phyloP scores from a whole-genome alignment of 2,888 invertebrate genomes.

The Oscheius sp. region DNA sequence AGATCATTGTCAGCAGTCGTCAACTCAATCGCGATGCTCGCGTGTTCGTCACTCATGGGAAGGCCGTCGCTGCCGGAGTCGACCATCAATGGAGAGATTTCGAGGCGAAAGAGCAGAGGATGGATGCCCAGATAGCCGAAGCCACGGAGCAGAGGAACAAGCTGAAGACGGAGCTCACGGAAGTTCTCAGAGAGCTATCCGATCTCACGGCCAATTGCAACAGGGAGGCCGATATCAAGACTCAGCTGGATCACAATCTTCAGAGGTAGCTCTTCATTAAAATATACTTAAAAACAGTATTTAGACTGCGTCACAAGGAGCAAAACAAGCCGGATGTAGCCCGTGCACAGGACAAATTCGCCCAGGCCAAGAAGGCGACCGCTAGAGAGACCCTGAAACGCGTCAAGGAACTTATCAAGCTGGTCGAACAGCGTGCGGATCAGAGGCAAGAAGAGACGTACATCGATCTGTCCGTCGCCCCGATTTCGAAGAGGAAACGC shows the following conservation, averaged over 20 bases:
- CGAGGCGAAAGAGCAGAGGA: neutral
- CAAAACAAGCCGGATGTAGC: neutral
- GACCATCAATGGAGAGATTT: neutral
- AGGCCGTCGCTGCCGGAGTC: neutral
- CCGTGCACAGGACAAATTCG: neutral
- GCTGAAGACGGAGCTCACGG: conserved; percentile 28
- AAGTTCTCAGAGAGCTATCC: neutral
- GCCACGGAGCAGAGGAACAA: conserved; percentile 32
- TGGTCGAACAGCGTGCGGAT: neutral
- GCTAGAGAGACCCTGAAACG: neutral
- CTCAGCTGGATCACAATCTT: too few relatives aligned
- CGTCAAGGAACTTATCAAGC: neutral
- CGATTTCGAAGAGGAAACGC: neutral
- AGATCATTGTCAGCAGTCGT: conserved; percentile 14
- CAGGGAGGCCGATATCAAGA: too few relatives aligned
- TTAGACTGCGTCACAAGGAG: neutral
- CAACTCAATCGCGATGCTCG: neutral
- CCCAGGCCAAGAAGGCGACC: neutral
- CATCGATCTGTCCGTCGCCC: neutral
- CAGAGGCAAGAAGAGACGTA: neutral
- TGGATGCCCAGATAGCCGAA: neutral
- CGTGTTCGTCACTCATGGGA: neutral
- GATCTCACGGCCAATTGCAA: neutral
- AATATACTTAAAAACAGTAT: too few relatives aligned
- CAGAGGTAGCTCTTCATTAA: too few relatives aligned